Conservation (phyloP, 2,888 invertebrate genomes). For the Cantharis lateralis region DNA sequence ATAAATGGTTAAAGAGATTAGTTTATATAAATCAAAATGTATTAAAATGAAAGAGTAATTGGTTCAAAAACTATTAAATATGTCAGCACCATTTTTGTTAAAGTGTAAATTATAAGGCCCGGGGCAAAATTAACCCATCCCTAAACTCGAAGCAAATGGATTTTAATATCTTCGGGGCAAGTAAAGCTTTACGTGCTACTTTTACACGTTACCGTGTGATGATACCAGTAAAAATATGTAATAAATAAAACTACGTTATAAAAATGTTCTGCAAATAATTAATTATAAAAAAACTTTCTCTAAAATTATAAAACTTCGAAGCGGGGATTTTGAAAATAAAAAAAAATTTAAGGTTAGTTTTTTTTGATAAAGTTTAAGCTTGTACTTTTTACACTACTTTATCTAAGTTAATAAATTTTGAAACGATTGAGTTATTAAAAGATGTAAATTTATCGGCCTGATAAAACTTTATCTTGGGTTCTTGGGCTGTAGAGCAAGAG, state of each 20-base stretch:
- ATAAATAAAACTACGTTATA: not conserved
- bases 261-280: not conserved
- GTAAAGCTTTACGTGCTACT: not conserved
- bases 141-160: not conserved
- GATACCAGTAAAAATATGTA: not conserved
- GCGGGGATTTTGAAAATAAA: not conserved
- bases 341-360: not conserved
- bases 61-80: slow-evolving; percentile 17
- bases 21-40: not conserved
- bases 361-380: not conserved
- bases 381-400: not conserved
- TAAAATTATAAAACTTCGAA: not conserved
- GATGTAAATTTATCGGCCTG: slow-evolving; percentile 18
- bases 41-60: slow-evolving; percentile 19
- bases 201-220: not conserved
- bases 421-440: slow-evolving; percentile 17
- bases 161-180: not conserved
- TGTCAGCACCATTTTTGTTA: slow-evolving; percentile 16
- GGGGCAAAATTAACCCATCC: not conserved
- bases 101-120: not conserved
- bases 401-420: slow-evolving; percentile 4
- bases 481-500: slow-evolving; percentile 7
- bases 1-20: not conserved
- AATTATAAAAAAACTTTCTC: not conserved
- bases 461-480: slow-evolving; percentile 14